phyloP scores from a whole-genome alignment of 2,888 invertebrate genomes.

The Drosophila peninsularis region DNA sequence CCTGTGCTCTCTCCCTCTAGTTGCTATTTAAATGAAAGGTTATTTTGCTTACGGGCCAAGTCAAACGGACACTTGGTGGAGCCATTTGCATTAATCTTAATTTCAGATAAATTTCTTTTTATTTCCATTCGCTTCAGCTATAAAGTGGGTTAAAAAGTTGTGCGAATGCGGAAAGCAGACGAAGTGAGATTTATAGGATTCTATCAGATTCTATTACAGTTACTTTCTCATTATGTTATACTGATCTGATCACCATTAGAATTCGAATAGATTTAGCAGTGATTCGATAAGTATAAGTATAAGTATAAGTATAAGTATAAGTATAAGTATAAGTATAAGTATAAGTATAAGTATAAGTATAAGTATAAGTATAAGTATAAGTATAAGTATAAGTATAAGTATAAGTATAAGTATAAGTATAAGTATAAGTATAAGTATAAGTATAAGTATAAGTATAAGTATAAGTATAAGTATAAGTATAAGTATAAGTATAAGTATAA shows the following conservation, averaged over 20 bases:
- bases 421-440: slow-evolving; percentile 17
- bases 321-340: slow-evolving; percentile 1
- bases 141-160: slow-evolving; percentile 1
- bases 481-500: slow-evolving; percentile 19
- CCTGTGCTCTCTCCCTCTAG: background rate
- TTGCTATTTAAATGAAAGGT: slow-evolving; percentile 34
- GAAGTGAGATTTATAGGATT: background rate
- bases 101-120: background rate
- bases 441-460: slow-evolving; percentile 13
- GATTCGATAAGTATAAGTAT: background rate
- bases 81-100: slow-evolving; percentile 16
- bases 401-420: slow-evolving; percentile 16
- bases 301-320: background rate
- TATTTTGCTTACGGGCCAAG: slow-evolving; percentile 18
- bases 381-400: slow-evolving; percentile 7
- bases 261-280: background rate
- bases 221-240: background rate
- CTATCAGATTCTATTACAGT: background rate
- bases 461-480: slow-evolving; percentile 5
- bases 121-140: background rate
- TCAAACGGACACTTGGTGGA: slow-evolving; percentile 8
- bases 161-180: background rate
- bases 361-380: background rate
- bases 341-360: background rate
- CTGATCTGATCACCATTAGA: background rate